A percentile compares a stretch with the other conserved stretches of the same genome.
Evolutionary conservation across 2,888 invertebrate genomes (phyloP).

Genomic region (Eristalinus sepulchralis): DNA sequence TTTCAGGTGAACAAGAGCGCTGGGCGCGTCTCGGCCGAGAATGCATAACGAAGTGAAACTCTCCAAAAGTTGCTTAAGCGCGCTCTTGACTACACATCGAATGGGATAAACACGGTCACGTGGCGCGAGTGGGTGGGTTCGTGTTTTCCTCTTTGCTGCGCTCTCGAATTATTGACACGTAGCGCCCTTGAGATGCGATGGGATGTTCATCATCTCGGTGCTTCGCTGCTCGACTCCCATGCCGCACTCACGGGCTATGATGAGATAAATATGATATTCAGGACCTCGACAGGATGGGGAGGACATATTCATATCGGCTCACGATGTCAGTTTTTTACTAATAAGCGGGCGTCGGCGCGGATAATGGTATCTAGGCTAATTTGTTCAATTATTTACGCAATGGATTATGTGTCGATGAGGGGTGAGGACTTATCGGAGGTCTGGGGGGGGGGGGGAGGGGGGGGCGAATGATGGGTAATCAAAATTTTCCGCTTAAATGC

Average conservation of each 20-base stretch:
- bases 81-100: conserved; percentile 75
- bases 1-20: conserved; percentile 75
- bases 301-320: conserved; percentile 53
- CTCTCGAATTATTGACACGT: conserved; percentile 65
- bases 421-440: background rate
- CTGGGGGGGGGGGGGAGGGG: background rate
- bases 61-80: background rate
- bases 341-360: conserved; percentile 73
- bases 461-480: background rate
- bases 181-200: conserved; percentile 22
- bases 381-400: conserved; percentile 76
- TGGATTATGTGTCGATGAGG: conserved; percentile 73
- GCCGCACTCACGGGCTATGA: conserved; percentile 42
- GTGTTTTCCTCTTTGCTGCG: conserved; percentile 19
- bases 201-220: conserved; percentile 31
- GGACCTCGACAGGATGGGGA: conserved; percentile 9
- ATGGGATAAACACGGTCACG: conserved; percentile 80
- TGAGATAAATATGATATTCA: conserved; percentile 67
- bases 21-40: conserved; percentile 1
- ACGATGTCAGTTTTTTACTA: conserved; percentile 67
- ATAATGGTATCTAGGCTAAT: conserved; percentile 74
- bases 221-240: background rate
- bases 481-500: background rate
- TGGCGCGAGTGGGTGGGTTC: conserved; percentile 72
- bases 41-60: conserved; percentile 18